These are phyloP conservation scores for Cataglyphis rosenhaueri DNA, from an alignment of 2,888 invertebrate species.

Conservation along the genomic window DNA sequence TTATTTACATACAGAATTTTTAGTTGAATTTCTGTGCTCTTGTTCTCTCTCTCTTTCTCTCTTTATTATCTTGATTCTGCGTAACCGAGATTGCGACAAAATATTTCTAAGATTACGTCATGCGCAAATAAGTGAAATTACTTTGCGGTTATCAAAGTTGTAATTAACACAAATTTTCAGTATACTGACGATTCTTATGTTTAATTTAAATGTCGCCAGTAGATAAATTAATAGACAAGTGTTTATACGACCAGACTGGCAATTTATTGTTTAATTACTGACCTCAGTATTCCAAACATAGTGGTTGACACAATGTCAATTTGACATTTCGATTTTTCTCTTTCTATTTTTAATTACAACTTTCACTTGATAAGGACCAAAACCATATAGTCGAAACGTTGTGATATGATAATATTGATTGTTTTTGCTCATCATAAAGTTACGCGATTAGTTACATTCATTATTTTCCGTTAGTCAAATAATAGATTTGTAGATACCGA, in stretches of 20 bases:
- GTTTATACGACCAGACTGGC: too few species aligned
- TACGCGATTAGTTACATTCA: constrained; percentile 37
- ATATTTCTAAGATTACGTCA: constrained; percentile 51
- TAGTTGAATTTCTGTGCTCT: background rate
- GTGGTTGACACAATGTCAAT: too few species aligned
- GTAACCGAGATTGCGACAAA: constrained; percentile 50
- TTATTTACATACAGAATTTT: background rate
- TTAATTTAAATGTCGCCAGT: too few species aligned
- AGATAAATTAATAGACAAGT: too few species aligned
- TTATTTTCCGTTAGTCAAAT: constrained; percentile 36
- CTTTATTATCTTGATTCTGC: background rate
- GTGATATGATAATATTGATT: background rate
- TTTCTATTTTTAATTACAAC: too few species aligned
- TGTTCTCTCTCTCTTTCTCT: background rate
- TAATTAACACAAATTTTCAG: constrained; percentile 61
- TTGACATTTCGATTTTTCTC: too few species aligned
- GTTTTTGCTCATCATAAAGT: constrained; percentile 49
- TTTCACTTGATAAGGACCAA: too few species aligned
- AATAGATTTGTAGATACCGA: constrained; percentile 10
- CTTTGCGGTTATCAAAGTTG: constrained; percentile 36
- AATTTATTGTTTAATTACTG: too few species aligned
- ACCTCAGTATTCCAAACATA: too few species aligned
- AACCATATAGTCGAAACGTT: too few species aligned
- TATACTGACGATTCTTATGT: background rate
- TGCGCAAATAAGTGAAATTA: constrained; percentile 45